A percentile compares a stretch with the other conserved stretches of the same genome.
These are phyloP conservation scores for Tragelaphus buxtoni DNA, from an alignment of 2,113 vertebrate species.

Conservation along the genomic window DNA sequence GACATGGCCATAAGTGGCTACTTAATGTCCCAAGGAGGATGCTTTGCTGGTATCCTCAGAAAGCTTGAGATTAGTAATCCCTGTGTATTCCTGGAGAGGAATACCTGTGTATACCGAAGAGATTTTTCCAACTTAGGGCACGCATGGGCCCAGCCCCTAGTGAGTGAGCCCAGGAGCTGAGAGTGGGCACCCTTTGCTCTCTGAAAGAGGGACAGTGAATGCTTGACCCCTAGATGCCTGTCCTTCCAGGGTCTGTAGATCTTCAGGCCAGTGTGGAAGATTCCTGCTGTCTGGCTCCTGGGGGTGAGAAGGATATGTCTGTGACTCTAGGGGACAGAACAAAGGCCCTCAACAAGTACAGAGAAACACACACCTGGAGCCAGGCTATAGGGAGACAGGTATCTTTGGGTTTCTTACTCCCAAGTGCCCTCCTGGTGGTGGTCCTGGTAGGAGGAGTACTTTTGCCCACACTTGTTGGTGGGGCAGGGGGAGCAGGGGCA, in stretches of 20 bases:
- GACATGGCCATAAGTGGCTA: neutral
- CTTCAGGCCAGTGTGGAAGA: neutral
- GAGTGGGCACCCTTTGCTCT: neutral
- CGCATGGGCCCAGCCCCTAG: neutral
- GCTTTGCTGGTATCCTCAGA: neutral
- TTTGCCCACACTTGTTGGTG: neutral
- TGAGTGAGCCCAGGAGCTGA: neutral
- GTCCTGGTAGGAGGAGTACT: neutral
- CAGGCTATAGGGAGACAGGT: neutral
- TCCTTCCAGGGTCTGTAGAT: neutral
- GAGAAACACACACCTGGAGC: neutral
- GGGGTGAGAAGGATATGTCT: neutral
- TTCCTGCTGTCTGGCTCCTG: neutral
- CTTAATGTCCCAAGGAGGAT: neutral
- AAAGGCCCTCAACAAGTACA: neutral
- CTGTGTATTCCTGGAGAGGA: neutral
- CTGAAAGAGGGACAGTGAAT: neutral
- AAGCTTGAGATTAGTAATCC: neutral
- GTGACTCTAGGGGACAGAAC: neutral
- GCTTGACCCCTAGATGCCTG: neutral
- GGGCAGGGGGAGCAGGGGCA: neutral
- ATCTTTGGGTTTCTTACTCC: neutral
- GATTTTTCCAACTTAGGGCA: neutral
- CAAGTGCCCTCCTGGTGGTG: neutral
- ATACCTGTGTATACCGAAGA: neutral